A percentile compares a stretch with the other conserved stretches of the same genome.
phyloP scores from a whole-genome alignment of 2,113 vertebrate genomes.

The Neomonachus schauinslandi region DNA sequence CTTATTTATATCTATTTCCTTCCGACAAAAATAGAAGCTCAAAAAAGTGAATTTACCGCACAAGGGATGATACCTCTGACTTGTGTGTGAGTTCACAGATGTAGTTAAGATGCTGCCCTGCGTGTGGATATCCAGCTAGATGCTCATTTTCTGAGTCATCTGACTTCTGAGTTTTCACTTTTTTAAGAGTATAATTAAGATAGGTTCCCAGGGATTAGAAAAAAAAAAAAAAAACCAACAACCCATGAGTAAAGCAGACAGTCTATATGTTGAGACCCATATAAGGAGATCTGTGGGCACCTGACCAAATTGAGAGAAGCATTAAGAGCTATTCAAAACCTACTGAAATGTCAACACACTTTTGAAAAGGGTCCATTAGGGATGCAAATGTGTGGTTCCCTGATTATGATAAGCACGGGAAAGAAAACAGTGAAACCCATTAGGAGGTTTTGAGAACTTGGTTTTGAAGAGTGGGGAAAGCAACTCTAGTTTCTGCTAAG shows the following conservation, averaged over 20 bases:
- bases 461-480: constrained; percentile 45
- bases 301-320: constrained; percentile 72
- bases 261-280: constrained; percentile 64
- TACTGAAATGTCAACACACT: constrained; percentile 79
- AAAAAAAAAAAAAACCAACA: not conserved
- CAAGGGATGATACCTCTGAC: constrained; percentile 13
- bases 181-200: constrained; percentile 75
- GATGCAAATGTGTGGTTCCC: constrained; percentile 80
- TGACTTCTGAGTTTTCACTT: constrained; percentile 70
- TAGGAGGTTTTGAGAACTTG: constrained; percentile 72
- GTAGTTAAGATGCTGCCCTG: not conserved
- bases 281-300: constrained; percentile 75
- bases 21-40: constrained; percentile 61
- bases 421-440: constrained; percentile 84
- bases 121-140: not conserved
- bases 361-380: constrained; percentile 78
- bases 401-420: constrained; percentile 79
- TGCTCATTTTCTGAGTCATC: constrained; percentile 76
- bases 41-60: constrained; percentile 34
- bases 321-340: constrained; percentile 75
- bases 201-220: constrained; percentile 75
- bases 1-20: constrained; percentile 77
- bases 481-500: constrained; percentile 67
- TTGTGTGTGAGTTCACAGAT: not conserved
- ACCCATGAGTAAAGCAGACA: constrained; percentile 67